Evolutionary conservation across 1,140 invertebrate species (phyloP).

Genomic region (Ostrea edulis): DNA sequence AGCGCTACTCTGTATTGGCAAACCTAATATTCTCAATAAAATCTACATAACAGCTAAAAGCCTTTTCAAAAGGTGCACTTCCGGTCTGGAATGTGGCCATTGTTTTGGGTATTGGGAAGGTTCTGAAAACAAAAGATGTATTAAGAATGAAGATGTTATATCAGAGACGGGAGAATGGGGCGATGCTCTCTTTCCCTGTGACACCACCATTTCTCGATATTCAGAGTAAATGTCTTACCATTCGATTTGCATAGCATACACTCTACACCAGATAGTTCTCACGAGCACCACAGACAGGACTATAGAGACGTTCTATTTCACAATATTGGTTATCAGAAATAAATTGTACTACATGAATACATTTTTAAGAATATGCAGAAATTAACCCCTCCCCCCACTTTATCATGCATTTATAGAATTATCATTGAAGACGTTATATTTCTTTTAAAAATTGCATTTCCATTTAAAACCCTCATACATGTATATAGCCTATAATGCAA

Average conservation of each 20-base stretch:
- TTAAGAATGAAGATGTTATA: slow-evolving; percentile 38
- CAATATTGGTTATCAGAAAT: too few relatives aligned
- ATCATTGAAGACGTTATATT: too few relatives aligned
- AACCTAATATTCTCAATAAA: slow-evolving; percentile 45
- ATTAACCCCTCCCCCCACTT: too few relatives aligned
- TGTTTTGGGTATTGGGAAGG: slow-evolving; percentile 40
- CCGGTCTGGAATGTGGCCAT: slow-evolving; percentile 32
- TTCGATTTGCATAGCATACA: background rate
- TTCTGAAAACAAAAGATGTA: slow-evolving; percentile 33
- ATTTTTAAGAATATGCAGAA: too few relatives aligned
- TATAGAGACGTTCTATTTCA: too few relatives aligned
- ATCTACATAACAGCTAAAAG: slow-evolving; percentile 47
- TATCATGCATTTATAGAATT: too few relatives aligned
- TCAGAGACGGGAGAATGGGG: background rate
- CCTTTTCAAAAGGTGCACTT: slow-evolving; percentile 44
- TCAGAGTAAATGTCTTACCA: slow-evolving; percentile 29
- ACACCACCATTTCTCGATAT: background rate
- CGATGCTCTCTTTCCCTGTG: background rate
- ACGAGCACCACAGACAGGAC: too few relatives aligned
- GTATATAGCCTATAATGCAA: too few relatives aligned
- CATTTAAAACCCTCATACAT: too few relatives aligned
- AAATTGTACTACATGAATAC: too few relatives aligned
- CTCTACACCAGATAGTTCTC: background rate
- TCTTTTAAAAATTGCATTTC: too few relatives aligned
- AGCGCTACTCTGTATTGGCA: slow-evolving; percentile 35